A percentile compares a stretch with the other conserved stretches of the same genome.
phyloP scores from a whole-genome alignment of 2,888 invertebrate genomes.

The Saturnia japonica region DNA sequence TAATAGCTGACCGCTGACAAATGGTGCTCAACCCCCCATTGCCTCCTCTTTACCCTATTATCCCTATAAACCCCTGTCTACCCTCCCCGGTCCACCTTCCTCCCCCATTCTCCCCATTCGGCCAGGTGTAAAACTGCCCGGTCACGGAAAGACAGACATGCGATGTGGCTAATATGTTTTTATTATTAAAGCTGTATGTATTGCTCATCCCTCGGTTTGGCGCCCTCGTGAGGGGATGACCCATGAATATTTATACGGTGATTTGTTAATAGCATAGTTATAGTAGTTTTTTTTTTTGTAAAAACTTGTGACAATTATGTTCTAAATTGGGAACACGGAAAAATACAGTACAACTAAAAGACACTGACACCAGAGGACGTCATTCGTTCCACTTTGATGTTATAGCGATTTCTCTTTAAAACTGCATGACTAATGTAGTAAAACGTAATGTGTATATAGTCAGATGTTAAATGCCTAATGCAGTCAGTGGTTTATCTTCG shows the following conservation, averaged over 20 bases:
- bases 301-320: not conserved
- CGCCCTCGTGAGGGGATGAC: conserved; percentile 59
- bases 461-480: conserved; percentile 53
- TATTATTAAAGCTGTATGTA: conserved; percentile 75
- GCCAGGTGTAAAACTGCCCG: conserved; percentile 81
- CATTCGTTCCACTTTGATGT: conserved; percentile 11
- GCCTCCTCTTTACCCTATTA: conserved; percentile 55
- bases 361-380: not conserved
- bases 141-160: conserved; percentile 80
- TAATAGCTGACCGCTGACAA: conserved; percentile 79
- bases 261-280: conserved; percentile 64
- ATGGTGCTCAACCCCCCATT: conserved; percentile 63
- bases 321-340: not conserved
- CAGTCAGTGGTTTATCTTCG: conserved; percentile 37
- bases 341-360: not conserved
- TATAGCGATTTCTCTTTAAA: conserved; percentile 18
- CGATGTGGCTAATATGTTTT: conserved; percentile 80
- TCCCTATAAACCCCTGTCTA: conserved; percentile 53
- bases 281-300: conserved; percentile 21
- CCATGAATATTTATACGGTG: conserved; percentile 77
- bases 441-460: conserved; percentile 44
- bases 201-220: conserved; percentile 58
- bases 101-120: conserved; percentile 55
- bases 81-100: conserved; percentile 50
- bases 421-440: conserved; percentile 46